Base-by-base conservation (phyloP, 2,888 invertebrate genomes). In the Sinhomidia bicolor region DNA sequence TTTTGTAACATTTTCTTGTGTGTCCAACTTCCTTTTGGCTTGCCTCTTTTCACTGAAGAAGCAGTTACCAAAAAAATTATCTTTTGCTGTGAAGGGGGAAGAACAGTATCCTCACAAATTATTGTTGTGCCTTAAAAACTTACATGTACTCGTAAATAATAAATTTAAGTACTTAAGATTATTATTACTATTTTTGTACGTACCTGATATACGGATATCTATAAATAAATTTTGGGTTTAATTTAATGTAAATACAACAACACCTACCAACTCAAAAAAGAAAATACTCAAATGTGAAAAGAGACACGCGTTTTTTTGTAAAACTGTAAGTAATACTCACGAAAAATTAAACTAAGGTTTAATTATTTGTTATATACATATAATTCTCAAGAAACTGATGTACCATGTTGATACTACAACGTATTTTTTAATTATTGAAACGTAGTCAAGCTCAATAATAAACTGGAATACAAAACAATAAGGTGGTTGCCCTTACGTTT, bases 141-240 rank as follows among this genome's bases (percentile, higher is more conserved):
- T 26, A 41, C 44, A 44, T 29, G 10, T 54, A 51, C 51, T 76
- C 17, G 26, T 51, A 51, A 71, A 41, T 10, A 41, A 36, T 76
- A 41, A 60, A 60, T 60, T 60, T 36, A 79, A 79, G 60, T 79
- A 79, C 79, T 79, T 79, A 54, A 79, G 0, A 14, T 32, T 79
- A 79, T 79, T 79, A 60, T 79, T 1, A 14, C 29, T 79, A 79
- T 79, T 79, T 79, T 79, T 79, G 60, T 79, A 79, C 60, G 79
- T 79, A 78, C 54, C 78, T 78, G 54, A n/a, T n/a, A n/a, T n/a
- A n/a, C n/a, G n/a, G n/a, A n/a, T n/a, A n/a, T n/a, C n/a, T n/a
- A 78, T 32, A 47, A 44, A 36, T 29, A 65, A 71, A 71, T 41
- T 44, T 41, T 9, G n/a, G 4, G 7, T 32, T 32, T 78, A 79